phyloP scores from a whole-genome alignment of 2,113 vertebrate species.

The Coreoperca whiteheadi region DNA sequence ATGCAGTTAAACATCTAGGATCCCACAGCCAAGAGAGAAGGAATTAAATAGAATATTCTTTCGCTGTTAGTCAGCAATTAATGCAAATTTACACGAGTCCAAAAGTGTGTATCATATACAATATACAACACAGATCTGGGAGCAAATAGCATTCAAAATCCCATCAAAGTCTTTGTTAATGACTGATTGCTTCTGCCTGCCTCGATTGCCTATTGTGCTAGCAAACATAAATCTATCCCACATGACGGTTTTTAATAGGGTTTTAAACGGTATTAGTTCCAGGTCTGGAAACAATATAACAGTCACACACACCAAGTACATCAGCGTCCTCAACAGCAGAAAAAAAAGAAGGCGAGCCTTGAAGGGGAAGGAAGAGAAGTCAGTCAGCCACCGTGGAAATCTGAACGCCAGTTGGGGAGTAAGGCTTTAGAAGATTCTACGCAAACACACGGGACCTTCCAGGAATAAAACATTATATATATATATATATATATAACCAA shows the following conservation, averaged over 20 bases:
- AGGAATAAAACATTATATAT: constrained; percentile 51
- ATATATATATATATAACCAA: background rate
- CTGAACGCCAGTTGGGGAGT: constrained; percentile 80
- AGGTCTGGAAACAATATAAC: constrained; percentile 56
- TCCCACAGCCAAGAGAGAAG: constrained; percentile 94
- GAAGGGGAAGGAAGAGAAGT: constrained; percentile 73
- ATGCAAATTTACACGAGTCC: constrained; percentile 96
- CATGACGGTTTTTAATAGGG: constrained; percentile 55
- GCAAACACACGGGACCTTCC: constrained; percentile 78
- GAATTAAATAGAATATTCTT: constrained; percentile 93
- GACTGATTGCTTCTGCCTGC: constrained; percentile 70
- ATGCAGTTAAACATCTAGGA: constrained; percentile 95
- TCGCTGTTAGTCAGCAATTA: constrained; percentile 95
- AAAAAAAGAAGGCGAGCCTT: constrained; percentile 80
- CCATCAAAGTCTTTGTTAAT: constrained; percentile 60
- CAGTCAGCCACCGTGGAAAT: constrained; percentile 84
- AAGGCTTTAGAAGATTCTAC: constrained; percentile 84
- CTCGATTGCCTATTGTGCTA: constrained; percentile 70
- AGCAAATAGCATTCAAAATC: constrained; percentile 70
- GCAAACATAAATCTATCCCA: constrained; percentile 67
- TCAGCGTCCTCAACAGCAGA: constrained; percentile 83
- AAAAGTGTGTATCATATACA: constrained; percentile 93
- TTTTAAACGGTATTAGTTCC: constrained; percentile 72
- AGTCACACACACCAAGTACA: constrained; percentile 37
- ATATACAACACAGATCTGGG: constrained; percentile 90